Evolutionary conservation across 2,113 vertebrate species (phyloP).

Genomic region (Tangachromis dhanisi): DNA sequence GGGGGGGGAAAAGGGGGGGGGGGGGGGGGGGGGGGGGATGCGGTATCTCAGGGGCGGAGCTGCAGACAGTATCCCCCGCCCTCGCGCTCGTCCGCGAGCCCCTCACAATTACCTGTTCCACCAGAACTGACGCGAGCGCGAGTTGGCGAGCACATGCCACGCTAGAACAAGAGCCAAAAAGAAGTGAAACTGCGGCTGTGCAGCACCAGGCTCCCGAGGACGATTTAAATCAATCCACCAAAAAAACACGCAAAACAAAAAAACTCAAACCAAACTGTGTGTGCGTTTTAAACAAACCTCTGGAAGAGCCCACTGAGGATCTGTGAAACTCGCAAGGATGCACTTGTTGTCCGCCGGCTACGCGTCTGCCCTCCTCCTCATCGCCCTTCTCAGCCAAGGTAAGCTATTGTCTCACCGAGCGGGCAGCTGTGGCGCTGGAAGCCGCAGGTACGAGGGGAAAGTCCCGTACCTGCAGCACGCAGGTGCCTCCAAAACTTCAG

Average conservation of each 20-base stretch:
- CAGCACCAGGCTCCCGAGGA: not conserved
- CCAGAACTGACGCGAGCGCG: slow-evolving; percentile 34
- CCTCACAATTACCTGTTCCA: slow-evolving; percentile 58
- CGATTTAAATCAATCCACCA: not conserved
- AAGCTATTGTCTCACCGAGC: slow-evolving; percentile 14
- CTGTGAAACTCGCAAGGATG: slow-evolving; percentile 50
- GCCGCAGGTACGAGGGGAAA: not conserved
- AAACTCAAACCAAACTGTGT: not conserved
- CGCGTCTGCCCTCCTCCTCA: slow-evolving; percentile 26
- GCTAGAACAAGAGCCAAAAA: not conserved
- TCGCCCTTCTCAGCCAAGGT: slow-evolving; percentile 50
- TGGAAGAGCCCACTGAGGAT: not conserved
- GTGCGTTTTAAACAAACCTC: not conserved
- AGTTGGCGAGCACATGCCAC: slow-evolving; percentile 44
- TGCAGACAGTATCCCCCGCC: slow-evolving; percentile 11
- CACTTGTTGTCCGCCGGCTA: slow-evolving; percentile 66
- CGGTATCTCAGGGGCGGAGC: slow-evolving; percentile 30
- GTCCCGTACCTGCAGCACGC: not conserved
- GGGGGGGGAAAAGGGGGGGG: no score
- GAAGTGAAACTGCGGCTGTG: not conserved
- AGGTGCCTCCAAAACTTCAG: slow-evolving; percentile 34
- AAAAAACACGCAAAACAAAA: not conserved
- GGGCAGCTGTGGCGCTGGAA: not conserved
- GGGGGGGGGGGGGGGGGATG: no score
- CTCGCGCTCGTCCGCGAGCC: slow-evolving; percentile 12